Evolutionary conservation across 1,140 invertebrate species (phyloP).

Genomic region (Maniola jurtina): DNA sequence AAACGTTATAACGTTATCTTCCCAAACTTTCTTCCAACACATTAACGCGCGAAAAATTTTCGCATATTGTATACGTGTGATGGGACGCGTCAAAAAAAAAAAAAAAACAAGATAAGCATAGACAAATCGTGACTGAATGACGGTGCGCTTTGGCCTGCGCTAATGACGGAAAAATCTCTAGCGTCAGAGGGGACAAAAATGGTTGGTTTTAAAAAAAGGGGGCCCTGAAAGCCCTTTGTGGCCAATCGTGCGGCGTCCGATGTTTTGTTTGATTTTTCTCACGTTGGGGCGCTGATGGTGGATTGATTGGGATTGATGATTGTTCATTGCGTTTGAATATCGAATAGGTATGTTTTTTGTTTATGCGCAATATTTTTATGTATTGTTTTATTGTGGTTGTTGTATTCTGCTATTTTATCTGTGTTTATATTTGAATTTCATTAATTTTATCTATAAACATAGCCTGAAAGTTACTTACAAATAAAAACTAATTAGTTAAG

Average conservation of each 20-base stretch:
- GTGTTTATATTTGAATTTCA: too few relatives aligned
- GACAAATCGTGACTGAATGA: constrained; percentile 72
- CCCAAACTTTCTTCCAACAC: constrained; percentile 66
- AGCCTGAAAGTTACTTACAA: too few relatives aligned
- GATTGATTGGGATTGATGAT: constrained; percentile 75
- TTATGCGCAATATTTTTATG: background rate
- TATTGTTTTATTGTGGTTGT: too few relatives aligned
- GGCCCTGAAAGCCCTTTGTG: constrained; percentile 53
- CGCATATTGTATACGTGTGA: constrained; percentile 70
- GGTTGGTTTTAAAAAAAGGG: constrained; percentile 51
- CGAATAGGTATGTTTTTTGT: background rate
- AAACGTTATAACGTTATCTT: constrained; percentile 67
- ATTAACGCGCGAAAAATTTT: constrained; percentile 63
- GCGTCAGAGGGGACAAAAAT: constrained; percentile 53
- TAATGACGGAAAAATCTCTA: constrained; percentile 73
- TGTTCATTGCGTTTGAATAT: constrained; percentile 20
- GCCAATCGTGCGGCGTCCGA: constrained; percentile 50
- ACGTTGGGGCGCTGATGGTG: constrained; percentile 56
- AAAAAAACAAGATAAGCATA: constrained; percentile 64
- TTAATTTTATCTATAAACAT: too few relatives aligned
- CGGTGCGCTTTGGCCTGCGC: constrained; percentile 44
- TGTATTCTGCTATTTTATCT: too few relatives aligned
- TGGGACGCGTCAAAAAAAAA: constrained; percentile 63
- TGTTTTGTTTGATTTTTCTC: constrained; percentile 69
- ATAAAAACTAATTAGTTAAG: too few relatives aligned